These are phyloP conservation scores for Pterocles orientalis DNA, from an alignment of 2,113 vertebrate genomes.

Conservation along the genomic window DNA sequence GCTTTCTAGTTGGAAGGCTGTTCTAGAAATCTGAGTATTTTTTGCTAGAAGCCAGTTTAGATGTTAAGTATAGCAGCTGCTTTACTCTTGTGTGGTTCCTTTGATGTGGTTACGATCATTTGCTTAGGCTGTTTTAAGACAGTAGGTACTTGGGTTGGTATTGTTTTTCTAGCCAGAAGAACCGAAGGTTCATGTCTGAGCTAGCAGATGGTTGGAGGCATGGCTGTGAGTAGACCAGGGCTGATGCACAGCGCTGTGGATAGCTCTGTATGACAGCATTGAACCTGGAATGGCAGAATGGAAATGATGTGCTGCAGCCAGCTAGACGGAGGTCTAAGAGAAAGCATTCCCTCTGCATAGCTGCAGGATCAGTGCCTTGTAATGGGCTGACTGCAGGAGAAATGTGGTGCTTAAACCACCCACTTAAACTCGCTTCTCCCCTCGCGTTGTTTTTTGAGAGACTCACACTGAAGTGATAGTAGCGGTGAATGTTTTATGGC, in stretches of 20 bases:
- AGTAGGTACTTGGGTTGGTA: not conserved
- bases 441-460: not conserved
- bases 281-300: not conserved
- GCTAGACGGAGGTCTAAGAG: not conserved
- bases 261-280: not conserved
- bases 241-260: not conserved
- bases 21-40: not conserved
- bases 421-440: not conserved
- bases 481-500: not conserved
- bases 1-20: not conserved
- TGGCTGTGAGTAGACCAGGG: not conserved
- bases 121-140: not conserved
- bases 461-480: not conserved
- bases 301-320: fast-evolving
- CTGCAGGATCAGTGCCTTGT: not conserved
- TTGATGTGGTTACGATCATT: not conserved
- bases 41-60: not conserved
- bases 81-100: fast-evolving
- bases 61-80: not conserved
- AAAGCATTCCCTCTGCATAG: not conserved
- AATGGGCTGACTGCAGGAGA: not conserved
- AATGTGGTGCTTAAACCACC: not conserved
- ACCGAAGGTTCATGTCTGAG: not conserved
- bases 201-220: not conserved
- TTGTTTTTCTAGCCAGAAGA: not conserved